Percentiles rank a stretch among this genome's conserved stretches.
Evolutionary conservation across 2,797 vertebrate genomes (phyloP).

Genomic region (Alectoris magna): DNA sequence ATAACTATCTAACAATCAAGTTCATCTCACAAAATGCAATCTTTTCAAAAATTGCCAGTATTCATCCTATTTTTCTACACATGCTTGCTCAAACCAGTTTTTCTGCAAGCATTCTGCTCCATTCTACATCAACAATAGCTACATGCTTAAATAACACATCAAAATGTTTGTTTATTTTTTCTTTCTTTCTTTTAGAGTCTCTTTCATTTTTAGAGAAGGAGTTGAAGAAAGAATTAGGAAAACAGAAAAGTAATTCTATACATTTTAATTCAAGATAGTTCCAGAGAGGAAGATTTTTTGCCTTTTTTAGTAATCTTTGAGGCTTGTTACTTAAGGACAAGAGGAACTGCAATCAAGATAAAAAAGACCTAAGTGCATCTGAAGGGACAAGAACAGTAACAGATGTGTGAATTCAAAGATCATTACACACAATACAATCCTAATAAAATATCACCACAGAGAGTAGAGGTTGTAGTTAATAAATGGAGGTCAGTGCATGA

Average conservation of each 20-base stretch:
- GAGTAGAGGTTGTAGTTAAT: not conserved
- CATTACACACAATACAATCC: not conserved
- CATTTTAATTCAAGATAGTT: not conserved
- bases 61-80: not conserved
- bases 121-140: not conserved
- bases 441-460: not conserved
- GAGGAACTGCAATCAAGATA: not conserved
- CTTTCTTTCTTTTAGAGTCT: not conserved
- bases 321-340: not conserved
- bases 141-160: not conserved
- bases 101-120: not conserved
- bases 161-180: not conserved
- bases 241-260: not conserved
- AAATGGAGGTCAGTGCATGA: not conserved
- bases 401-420: not conserved
- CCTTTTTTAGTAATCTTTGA: not conserved
- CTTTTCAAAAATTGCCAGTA: constrained; percentile 9
- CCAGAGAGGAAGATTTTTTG: not conserved
- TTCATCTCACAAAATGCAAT: not conserved
- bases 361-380: not conserved
- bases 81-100: not conserved
- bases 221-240: not conserved
- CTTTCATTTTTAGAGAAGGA: not conserved
- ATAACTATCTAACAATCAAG: constrained; percentile 39
- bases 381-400: not conserved